Base-by-base conservation (phyloP, 2,113 vertebrate genomes). In the Sus scrofa region DNA sequence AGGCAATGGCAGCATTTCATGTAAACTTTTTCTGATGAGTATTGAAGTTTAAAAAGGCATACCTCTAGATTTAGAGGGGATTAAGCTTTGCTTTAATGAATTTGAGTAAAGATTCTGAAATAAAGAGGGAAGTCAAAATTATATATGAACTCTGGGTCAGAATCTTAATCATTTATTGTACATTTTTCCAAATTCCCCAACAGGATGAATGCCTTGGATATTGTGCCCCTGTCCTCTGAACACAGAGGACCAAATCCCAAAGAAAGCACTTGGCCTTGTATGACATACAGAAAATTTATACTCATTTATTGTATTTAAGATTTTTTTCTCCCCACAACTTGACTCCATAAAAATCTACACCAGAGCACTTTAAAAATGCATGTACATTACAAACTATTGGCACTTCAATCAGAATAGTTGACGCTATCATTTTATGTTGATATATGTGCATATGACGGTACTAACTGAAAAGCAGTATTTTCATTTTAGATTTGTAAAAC, bases 11-110 rank as follows among this genome's bases (percentile, higher is more conserved):
- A 15, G 30, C 26, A 11, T 85, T 83, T 58, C 71, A 18, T 39
- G 73, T 24, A 88, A 97, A 98, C 96, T 98, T 97, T 95, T 87
- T 74, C 70, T 83, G 87, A 65, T 89, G 91, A 91, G n/a, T 8
- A 20, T 4, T 6, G 34, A 94, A 83, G 94, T 96, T 96, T 96
- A n/a, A 92, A 94, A 94, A 93, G 62, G 68, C 73, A 52, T 27
- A 14, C 34, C 39, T 91, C 75, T 58, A 85, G 50, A 74, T 44
- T 50, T 39, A 50, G 34, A 24, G 19, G 58, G 54, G 44, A 82
- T 78, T 77, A 34, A 74, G 67, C 50, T 93, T 71, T 82, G 56
- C 32, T 78, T 97, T 95, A 79, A 52, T 90, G 92, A 56, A 16
- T 77, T 37, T 14, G 56, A 70, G 26, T 68, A 62, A 95, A 34